Evolutionary conservation across 1,140 invertebrate genomes (phyloP), one percentile per base, ranked within the genome.

Genomic region (Lethrus apterus): DNA sequence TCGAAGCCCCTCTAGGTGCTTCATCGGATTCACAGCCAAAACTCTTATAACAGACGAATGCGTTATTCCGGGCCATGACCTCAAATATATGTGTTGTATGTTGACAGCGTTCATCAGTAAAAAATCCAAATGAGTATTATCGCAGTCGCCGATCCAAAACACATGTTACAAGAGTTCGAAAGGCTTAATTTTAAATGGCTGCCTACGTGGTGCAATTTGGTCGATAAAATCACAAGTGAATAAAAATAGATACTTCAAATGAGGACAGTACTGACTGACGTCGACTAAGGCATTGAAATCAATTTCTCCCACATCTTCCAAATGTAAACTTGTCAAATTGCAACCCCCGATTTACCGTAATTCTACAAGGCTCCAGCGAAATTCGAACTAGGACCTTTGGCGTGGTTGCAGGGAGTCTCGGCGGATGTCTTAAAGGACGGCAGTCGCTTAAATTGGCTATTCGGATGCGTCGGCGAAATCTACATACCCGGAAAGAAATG

Each of bases 221-320:
- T 79, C 76, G 41, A 77, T 67, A 46, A 83, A 71, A 52, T 81
- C 79, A 55, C 81, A 84, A 61, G 83, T 83, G 54, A 81, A 82
- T 49, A 83, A 70, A 14, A 77, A 76, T 14, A 84, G 64, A 54
- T 53, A 76, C 55, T 76, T 75, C 23, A 84, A 60, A 47, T 74
- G 66, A 1, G 80, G 78, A 57, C 81, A 84, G 67, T 70, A 78
- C 59, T 81, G 79, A 59, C 80, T 82, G 11, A 84, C 80, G 40
- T 74, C 75, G 57, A 83, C 71, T 8, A 83, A 57, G 17, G 80
- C 79, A 55, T 79, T 79, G 32, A 79, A 66, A 63, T 83, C 80
- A 48, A 83, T 78, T 61, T 81, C 74, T 54, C 83, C 80, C 1
- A 81, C 79, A 54, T 83, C 80, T 57, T 84, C 81, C 29, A 84